A percentile compares a stretch with the other conserved stretches of the same genome.
Evolutionary conservation across 2,113 vertebrate species (phyloP).

Genomic region (Stigmatopora nigra): DNA sequence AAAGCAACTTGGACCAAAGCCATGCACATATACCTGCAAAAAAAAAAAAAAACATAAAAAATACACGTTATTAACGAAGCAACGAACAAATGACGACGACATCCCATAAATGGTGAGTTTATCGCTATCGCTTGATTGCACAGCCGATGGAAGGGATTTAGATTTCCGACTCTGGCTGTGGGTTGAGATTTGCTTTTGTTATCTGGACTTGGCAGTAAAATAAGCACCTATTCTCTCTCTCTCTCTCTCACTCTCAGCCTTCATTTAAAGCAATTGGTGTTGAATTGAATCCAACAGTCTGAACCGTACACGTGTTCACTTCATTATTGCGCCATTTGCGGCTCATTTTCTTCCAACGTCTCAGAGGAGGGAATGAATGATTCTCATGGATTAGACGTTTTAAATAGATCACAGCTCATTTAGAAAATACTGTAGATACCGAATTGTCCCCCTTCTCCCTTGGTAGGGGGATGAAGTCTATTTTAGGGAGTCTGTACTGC

Average conservation of each 20-base stretch:
- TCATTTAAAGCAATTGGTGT: conserved; percentile 26
- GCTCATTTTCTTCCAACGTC: conserved; percentile 16
- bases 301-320: conserved; percentile 4
- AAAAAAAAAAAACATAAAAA: conserved; percentile 23
- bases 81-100: conserved; percentile 40
- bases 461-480: conserved; percentile 4
- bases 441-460: not conserved
- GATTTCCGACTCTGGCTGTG: conserved; percentile 23
- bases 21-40: conserved; percentile 19
- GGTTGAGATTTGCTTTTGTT: conserved; percentile 54
- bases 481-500: conserved; percentile 14
- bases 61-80: conserved; percentile 5
- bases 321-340: conserved; percentile 14
- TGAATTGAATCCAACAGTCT: conserved; percentile 24
- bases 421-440: conserved; percentile 6
- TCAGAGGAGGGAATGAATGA: not conserved
- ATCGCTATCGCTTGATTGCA: conserved; percentile 59
- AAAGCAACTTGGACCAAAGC: conserved; percentile 38
- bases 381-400: conserved; percentile 5
- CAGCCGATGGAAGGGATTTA: conserved; percentile 52
- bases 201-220: conserved; percentile 45
- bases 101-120: conserved; percentile 54
- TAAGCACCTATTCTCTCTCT: conserved; percentile 37
- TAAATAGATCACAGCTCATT: conserved; percentile 8
- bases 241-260: too few species aligned